Evolutionary conservation across 2,113 vertebrate species (phyloP), one percentile per base, ranked within the genome.

Genomic region (Pardalotus punctatus): DNA sequence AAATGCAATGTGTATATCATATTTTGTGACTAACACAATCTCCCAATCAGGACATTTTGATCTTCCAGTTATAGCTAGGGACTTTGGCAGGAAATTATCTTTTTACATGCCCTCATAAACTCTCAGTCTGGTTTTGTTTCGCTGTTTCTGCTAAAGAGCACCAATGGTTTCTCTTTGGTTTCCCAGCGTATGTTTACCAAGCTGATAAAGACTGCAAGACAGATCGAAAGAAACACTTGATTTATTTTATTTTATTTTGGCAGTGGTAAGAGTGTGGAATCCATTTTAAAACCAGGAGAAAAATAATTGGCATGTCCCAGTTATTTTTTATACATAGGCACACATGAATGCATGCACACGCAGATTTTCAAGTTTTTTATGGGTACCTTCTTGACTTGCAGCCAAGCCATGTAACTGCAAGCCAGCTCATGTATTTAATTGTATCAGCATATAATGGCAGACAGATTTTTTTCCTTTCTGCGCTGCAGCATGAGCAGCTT

Each of bases 51-150:
- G 89, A 73, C 91, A 94, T 97, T 97, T 95, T 97, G 95, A 96
- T 96, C 92, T 96, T 86, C 43, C 60, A 83, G 71, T 91, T 97
- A 90, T 31, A 93, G 54, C 93, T 72, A 60, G 42, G 90, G 86
- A 89, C 85, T 91, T 95, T 95, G 94, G 81, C 94, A 97, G 95
- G 94, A 97, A 97, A 97, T 92, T 27, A 76, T 95, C 78, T 87
- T 97, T 97, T 96, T 94, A 97, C 91, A 86, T 60, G 61, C 70
- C 83, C 95, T 78, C 90, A 96, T 97, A 96, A 97, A 97, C 57
- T 84, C 83, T 33, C 88, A 78, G 94, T 93, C 95, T 97, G 96
- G 86, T 94, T 95, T 95, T 91, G 82, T 88, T 97, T 96, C 88
- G 2, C 35, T 94, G 87, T 74, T 80, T 70, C 64, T 86, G 74